Conservation (phyloP, 2,888 invertebrate species). For the Lithosia quadra region DNA sequence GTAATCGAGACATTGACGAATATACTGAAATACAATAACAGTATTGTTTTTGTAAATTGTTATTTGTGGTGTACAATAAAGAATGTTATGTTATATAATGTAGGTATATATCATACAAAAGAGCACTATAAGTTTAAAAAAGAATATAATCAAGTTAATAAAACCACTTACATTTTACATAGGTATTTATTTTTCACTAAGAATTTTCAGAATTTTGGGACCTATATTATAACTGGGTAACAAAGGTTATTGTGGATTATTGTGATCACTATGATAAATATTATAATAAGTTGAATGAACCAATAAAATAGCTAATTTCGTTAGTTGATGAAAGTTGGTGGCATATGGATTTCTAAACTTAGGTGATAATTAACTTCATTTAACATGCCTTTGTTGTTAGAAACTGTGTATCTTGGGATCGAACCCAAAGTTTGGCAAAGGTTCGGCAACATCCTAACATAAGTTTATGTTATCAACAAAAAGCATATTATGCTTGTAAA, state of each 20-base stretch:
- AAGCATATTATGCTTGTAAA: neutral
- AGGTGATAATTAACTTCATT: neutral
- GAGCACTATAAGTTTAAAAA: no score
- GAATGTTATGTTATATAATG: no score
- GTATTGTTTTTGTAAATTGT: no score
- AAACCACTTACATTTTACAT: no score
- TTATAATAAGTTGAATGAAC: neutral
- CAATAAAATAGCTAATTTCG: neutral
- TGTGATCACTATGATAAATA: neutral
- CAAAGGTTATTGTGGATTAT: neutral
- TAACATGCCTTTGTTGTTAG: neutral
- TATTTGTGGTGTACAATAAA: no score
- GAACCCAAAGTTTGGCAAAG: neutral
- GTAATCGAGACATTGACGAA: no score
- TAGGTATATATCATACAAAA: no score
- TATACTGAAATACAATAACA: no score
- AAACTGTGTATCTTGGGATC: slow-evolving; percentile 4
- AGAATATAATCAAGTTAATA: no score
- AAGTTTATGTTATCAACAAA: neutral
- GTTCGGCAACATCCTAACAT: neutral
- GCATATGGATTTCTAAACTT: neutral
- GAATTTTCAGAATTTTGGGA: neutral
- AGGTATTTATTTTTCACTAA: no score
- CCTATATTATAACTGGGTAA: neutral
- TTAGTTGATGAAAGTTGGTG: neutral